A percentile compares a stretch with the other conserved stretches of the same genome.
phyloP scores from a whole-genome alignment of 2,888 invertebrate species.

The Sacculina carcini region DNA sequence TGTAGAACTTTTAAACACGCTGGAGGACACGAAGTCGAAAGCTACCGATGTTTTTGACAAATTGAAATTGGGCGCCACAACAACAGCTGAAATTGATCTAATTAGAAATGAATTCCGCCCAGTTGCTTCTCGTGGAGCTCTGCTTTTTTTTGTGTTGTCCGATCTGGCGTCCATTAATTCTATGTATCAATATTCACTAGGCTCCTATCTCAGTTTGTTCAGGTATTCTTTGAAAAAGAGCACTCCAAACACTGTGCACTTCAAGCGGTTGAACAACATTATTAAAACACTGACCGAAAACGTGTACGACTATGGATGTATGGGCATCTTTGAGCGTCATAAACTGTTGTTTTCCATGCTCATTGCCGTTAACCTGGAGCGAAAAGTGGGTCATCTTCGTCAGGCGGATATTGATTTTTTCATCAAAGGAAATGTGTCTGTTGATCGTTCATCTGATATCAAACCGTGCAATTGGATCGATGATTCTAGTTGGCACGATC shows the following conservation, averaged over 20 bases:
- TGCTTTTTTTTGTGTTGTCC: constrained; percentile 64
- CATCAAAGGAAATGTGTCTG: constrained; percentile 52
- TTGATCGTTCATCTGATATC: constrained; percentile 39
- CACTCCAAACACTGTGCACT: constrained; percentile 47
- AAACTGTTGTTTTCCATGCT: constrained; percentile 72
- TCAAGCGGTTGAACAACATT: constrained; percentile 47
- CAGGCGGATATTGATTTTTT: constrained; percentile 64
- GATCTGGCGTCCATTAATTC: constrained; percentile 66
- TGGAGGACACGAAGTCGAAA: constrained; percentile 69
- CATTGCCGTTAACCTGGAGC: constrained; percentile 57
- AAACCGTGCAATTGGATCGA: constrained; percentile 44
- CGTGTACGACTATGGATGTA: constrained; percentile 73
- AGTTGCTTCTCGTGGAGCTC: constrained; percentile 60
- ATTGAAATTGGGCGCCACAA: constrained; percentile 42
- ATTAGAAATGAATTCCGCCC: constrained; percentile 59
- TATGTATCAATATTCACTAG: constrained; percentile 79
- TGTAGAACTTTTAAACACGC: constrained; percentile 49
- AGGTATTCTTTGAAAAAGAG: constrained; percentile 57
- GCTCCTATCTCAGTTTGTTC: constrained; percentile 56
- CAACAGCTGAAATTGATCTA: constrained; percentile 51
- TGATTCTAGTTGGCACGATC: constrained; percentile 51
- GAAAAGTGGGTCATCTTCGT: constrained; percentile 32
- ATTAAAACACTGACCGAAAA: constrained; percentile 59
- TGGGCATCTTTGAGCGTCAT: constrained; percentile 71
- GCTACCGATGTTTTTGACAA: constrained; percentile 52